Evolutionary conservation across 1,140 invertebrate species (phyloP).

Genomic region (Zelostemma sp.): DNA sequence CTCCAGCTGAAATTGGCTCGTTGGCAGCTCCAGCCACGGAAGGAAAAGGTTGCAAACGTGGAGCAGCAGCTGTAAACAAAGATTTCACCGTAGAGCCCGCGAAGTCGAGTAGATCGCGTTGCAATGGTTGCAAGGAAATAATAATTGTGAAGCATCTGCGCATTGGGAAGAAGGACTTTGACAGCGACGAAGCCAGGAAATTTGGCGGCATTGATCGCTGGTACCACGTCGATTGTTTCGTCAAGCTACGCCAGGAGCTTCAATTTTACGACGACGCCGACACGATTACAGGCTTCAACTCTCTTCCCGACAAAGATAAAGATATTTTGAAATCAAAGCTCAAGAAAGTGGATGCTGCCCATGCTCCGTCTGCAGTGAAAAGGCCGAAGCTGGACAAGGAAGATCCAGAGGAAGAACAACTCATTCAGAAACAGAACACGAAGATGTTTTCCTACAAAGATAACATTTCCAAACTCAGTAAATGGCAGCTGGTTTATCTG

Average conservation of each 20-base stretch:
- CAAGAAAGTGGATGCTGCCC: conserved; percentile 72
- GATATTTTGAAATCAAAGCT: no score
- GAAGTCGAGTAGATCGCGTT: no score
- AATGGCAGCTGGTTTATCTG: conserved; percentile 74
- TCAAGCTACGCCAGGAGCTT: conserved; percentile 80
- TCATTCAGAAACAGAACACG: conserved; percentile 89
- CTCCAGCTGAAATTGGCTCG: conserved; percentile 27
- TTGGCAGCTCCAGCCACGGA: conserved; percentile 13
- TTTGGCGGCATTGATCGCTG: conserved; percentile 86
- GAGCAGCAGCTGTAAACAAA: conserved; percentile 62
- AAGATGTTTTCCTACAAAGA: conserved; percentile 81
- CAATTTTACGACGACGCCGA: conserved; percentile 81
- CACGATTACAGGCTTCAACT: conserved; percentile 80
- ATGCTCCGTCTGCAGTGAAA: conserved; percentile 73
- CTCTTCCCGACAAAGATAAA: conserved; percentile 81
- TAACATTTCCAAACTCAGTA: conserved; percentile 61
- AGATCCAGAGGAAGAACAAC: conserved; percentile 72
- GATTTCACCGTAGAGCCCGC: conserved; percentile 91
- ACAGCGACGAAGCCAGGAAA: conserved; percentile 78
- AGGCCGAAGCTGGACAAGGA: conserved; percentile 78
- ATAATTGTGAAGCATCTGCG: conserved; percentile 90
- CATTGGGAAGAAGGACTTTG: no score
- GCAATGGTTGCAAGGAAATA: conserved; percentile 80
- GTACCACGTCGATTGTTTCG: no score
- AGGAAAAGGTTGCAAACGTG: conserved; percentile 67